Conservation (phyloP, 2,797 vertebrate genomes). For the Sebastes taczanowskii region DNA sequence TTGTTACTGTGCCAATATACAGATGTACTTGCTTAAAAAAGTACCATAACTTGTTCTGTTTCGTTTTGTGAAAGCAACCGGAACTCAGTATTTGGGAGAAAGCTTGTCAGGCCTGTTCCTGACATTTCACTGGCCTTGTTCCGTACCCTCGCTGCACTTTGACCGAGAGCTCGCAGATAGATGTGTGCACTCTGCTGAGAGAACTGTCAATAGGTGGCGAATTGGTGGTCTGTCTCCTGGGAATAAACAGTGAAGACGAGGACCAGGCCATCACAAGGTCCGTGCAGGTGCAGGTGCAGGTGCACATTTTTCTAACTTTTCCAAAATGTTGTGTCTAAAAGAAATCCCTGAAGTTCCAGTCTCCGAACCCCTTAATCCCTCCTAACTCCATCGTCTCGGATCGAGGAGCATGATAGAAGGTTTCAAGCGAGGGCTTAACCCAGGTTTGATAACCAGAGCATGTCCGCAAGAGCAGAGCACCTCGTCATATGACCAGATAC, state of each 20-base stretch:
- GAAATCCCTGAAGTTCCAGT: constrained; percentile 64
- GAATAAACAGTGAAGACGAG: constrained; percentile 19
- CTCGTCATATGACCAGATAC: constrained; percentile 75
- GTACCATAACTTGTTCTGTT: neutral
- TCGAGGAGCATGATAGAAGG: constrained; percentile 73
- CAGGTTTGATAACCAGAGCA: constrained; percentile 77
- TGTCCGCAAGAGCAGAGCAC: constrained; percentile 67
- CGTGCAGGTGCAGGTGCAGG: no score
- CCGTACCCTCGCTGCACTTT: neutral
- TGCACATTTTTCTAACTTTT: constrained; percentile 56
- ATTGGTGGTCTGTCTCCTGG: neutral
- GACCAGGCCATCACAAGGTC: constrained; percentile 7
- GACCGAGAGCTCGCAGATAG: neutral
- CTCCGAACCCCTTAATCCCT: constrained; percentile 75
- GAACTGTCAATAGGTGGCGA: constrained; percentile 12
- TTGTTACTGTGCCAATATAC: neutral
- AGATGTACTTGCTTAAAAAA: neutral
- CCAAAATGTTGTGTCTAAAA: constrained; percentile 53
- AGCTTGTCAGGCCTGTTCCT: neutral
- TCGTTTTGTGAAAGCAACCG: neutral
- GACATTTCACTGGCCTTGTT: constrained; percentile 2
- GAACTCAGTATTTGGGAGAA: neutral
- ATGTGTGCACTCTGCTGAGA: neutral
- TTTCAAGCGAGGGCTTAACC: constrained; percentile 76
- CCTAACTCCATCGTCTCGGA: constrained; percentile 66